Conservation (phyloP, 2,888 invertebrate species). For the Xestia ashworthii region DNA sequence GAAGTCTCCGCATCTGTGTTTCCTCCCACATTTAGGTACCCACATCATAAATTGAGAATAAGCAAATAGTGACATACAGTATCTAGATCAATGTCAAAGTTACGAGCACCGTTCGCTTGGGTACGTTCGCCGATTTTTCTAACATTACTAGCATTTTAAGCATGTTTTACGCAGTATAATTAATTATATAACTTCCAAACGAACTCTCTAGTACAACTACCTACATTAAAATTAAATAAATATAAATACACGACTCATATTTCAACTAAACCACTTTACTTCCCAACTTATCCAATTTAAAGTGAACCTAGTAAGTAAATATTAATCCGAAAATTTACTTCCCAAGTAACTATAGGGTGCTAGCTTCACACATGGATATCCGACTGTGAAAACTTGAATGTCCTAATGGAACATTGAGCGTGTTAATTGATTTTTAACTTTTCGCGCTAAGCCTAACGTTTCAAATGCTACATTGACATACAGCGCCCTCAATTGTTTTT, state of each 20-base stretch:
- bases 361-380: not conserved
- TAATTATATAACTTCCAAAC: constrained; percentile 1
- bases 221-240: constrained; percentile 2
- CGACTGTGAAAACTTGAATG: too few species aligned
- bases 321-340: constrained; percentile 24
- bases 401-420: too few species aligned
- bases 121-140: not conserved
- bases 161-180: constrained; percentile 2
- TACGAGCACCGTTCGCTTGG: not conserved
- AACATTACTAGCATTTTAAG: not conserved
- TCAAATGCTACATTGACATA: not conserved
- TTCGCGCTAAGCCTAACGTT: not conserved
- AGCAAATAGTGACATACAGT: not conserved
- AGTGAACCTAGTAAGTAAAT: constrained; percentile 28
- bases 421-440: not conserved
- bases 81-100: not conserved
- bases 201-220: not conserved
- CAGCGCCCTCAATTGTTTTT: not conserved
- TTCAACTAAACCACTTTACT: constrained; percentile 25
- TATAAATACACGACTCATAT: constrained; percentile 15
- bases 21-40: not conserved
- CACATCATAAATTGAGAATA: not conserved
- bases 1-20: too few species aligned
- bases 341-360: not conserved
- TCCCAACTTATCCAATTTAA: constrained; percentile 55